phyloP scores from a whole-genome alignment of 2,888 invertebrate species.

The Chrysolina haemoptera region DNA sequence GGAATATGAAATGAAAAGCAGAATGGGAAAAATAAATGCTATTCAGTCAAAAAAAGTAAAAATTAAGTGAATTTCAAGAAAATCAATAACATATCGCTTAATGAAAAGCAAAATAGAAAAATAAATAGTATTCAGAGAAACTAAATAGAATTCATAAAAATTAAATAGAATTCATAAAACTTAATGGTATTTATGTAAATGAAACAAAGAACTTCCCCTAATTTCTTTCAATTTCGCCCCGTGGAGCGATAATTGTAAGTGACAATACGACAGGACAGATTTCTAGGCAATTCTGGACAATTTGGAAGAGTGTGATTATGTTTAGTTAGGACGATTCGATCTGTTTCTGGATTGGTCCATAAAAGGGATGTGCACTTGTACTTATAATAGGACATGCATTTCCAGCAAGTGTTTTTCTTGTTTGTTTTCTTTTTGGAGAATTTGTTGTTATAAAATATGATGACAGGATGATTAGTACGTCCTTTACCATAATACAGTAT shows the following conservation, averaged over 20 bases:
- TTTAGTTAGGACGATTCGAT: neutral
- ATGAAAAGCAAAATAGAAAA: no score
- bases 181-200: no score
- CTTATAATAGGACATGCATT: neutral
- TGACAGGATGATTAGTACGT: neutral
- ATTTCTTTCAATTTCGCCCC: neutral
- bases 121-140: no score
- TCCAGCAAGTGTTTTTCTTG: neutral
- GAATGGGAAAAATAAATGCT: no score
- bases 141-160: no score
- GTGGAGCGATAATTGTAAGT: neutral
- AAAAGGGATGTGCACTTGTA: neutral
- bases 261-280: neutral
- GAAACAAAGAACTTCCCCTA: neutral
- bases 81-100: no score
- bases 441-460: constrained; percentile 1
- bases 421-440: neutral
- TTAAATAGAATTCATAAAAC: no score
- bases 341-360: neutral
- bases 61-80: no score
- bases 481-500: neutral
- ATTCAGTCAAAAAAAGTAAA: no score
- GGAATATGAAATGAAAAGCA: no score
- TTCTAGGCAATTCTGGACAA: constrained; percentile 9
- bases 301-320: constrained; percentile 22